phyloP scores from a whole-genome alignment of 1,140 invertebrate genomes.

The Cyclina sinensis region DNA sequence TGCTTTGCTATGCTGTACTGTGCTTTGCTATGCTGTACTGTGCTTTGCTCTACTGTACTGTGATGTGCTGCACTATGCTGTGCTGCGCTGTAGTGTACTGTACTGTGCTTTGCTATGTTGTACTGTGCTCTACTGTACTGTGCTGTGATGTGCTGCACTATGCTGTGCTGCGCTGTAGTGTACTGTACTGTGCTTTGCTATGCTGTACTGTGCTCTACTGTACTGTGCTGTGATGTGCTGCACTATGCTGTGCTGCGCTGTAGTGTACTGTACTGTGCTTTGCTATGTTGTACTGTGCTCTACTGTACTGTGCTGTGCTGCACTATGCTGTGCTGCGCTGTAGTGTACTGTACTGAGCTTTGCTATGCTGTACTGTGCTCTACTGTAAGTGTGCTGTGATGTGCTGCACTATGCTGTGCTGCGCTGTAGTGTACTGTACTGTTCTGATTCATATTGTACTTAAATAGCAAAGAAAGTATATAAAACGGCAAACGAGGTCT shows the following conservation, averaged over 20 bases:
- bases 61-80: too few relatives aligned
- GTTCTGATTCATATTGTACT: too few relatives aligned
- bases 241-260: slow-evolving; percentile 46
- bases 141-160: slow-evolving; percentile 62
- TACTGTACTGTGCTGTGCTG: slow-evolving; percentile 56
- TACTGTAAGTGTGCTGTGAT: slow-evolving; percentile 58
- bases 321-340: slow-evolving; percentile 42
- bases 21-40: slow-evolving; percentile 45
- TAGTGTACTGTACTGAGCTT: slow-evolving; percentile 61
- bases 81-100: slow-evolving; percentile 45
- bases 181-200: slow-evolving; percentile 58
- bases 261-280: slow-evolving; percentile 40
- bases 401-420: slow-evolving; percentile 67
- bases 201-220: too few relatives aligned
- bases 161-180: slow-evolving; percentile 44
- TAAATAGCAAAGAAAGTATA: too few relatives aligned
- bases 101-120: slow-evolving; percentile 57
- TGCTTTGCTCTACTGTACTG: slow-evolving; percentile 56
- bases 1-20: slow-evolving; percentile 51
- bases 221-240: too few relatives aligned
- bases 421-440: slow-evolving; percentile 57
- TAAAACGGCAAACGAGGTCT: too few relatives aligned
- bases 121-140: too few relatives aligned
- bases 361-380: slow-evolving; percentile 53
- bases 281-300: slow-evolving; percentile 56